Evolutionary conservation across 2,888 invertebrate species (phyloP).

Genomic region (Luperina testacea): DNA sequence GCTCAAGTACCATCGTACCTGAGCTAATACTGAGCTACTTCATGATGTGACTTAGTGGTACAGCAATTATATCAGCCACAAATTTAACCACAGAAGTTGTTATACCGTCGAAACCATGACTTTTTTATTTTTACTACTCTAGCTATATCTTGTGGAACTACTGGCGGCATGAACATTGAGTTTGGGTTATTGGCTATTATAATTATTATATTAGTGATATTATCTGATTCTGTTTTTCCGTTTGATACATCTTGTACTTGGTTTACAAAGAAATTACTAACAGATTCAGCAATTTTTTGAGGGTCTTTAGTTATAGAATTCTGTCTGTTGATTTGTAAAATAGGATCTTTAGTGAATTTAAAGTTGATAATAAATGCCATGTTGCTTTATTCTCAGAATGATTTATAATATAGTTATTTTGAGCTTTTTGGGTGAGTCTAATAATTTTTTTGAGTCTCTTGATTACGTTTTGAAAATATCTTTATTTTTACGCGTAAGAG

Average conservation of each 20-base stretch:
- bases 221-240: not conserved
- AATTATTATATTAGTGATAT: not conserved
- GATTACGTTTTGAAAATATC: not conserved
- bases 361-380: not conserved
- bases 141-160: not conserved
- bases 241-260: slow-evolving; percentile 2
- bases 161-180: not conserved
- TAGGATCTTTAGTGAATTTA: not conserved
- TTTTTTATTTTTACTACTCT: too few species aligned
- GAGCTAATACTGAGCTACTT: too few species aligned
- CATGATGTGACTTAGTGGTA: too few species aligned
- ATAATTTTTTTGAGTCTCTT: not conserved
- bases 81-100: too few species aligned
- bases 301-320: not conserved
- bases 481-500: slow-evolving; percentile 1
- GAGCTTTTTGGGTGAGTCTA: not conserved
- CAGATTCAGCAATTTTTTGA: not conserved
- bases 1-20: too few species aligned
- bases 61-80: too few species aligned
- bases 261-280: not conserved
- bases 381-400: not conserved
- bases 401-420: not conserved
- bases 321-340: too few species aligned
- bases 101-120: too few species aligned
- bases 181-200: not conserved